These are phyloP conservation scores for Siniperca knerii DNA, from an alignment of 2,113 vertebrate species.

Conservation along the genomic window DNA sequence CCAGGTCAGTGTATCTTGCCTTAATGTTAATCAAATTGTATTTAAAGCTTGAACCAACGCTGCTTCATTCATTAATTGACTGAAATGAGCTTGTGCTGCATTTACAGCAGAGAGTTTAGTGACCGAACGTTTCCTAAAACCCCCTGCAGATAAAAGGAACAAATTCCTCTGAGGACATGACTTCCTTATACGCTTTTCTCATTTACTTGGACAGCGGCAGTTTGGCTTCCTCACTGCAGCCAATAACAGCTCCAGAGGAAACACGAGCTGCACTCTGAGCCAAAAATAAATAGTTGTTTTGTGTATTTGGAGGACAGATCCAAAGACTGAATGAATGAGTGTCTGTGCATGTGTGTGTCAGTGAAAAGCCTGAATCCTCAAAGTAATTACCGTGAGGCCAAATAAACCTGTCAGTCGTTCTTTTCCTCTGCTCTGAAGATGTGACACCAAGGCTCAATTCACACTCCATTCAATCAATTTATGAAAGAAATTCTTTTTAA, in stretches of 20 bases:
- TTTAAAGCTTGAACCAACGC: neutral
- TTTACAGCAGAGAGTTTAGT: neutral
- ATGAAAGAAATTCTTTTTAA: neutral
- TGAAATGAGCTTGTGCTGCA: neutral
- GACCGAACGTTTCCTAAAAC: neutral
- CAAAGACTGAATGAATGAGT: neutral
- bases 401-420: neutral
- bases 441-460: slow-evolving; percentile 12
- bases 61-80: neutral
- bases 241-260: neutral
- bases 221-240: neutral
- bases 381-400: slow-evolving; percentile 2
- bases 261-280: neutral
- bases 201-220: neutral
- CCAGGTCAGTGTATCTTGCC: neutral
- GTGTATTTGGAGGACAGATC: neutral
- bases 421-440: slow-evolving; percentile 9
- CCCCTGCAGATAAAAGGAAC: neutral
- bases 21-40: neutral
- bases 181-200: neutral
- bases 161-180: neutral
- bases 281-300: neutral
- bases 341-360: neutral
- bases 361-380: neutral
- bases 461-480: neutral